Evolutionary conservation across 2,888 invertebrate species (phyloP), one percentile per base, ranked within the genome.

Genomic region (Liopterus haemorrhoidalis): DNA sequence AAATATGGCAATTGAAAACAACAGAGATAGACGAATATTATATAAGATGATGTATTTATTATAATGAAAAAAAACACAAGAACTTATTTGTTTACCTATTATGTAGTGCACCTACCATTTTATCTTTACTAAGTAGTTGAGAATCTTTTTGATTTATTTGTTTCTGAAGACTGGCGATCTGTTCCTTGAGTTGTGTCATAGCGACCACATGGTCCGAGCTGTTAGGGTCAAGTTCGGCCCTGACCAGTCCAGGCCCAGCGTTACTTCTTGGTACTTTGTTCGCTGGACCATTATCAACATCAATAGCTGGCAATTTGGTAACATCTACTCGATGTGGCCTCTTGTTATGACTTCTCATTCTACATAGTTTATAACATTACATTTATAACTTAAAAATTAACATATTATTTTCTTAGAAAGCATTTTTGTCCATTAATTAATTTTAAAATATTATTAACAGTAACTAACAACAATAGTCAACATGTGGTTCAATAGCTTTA

Each of bases 191-290:
- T 62, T 94, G 90, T 1, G 95, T 94, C 74, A 94, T 87, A 0
- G 93, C 93, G 9, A 94, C 90, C 33, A 94, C 88, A 64, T 94
- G 91, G 67, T 92, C 92, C 0, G 90, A 87, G 61, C 87, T 87
- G 63, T 88, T 88, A 1, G 88, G 86, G 67, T 90, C 89, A 52
- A 79, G 66, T 64, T 81, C 75, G n/a, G 62, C 63, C 38, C 67
- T 51, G n/a, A 63, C 58, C 42, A 66, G 54, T 2, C 62, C 65
- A 4, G 67, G 65, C 3, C 66, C 66, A 3, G 61, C 54, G 48
- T 68, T 67, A 52, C 68, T 66, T 39, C 75, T 63, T 4, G 71
- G 68, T 5, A 67, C 62, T 62, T 75, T 75, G 20, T 66, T 68
- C 2, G 71, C 64, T 3, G 74, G 71, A 32, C 70, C 70, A 51